Conservation (phyloP, 2,113 vertebrate species). For the Arvicanthis niloticus region DNA sequence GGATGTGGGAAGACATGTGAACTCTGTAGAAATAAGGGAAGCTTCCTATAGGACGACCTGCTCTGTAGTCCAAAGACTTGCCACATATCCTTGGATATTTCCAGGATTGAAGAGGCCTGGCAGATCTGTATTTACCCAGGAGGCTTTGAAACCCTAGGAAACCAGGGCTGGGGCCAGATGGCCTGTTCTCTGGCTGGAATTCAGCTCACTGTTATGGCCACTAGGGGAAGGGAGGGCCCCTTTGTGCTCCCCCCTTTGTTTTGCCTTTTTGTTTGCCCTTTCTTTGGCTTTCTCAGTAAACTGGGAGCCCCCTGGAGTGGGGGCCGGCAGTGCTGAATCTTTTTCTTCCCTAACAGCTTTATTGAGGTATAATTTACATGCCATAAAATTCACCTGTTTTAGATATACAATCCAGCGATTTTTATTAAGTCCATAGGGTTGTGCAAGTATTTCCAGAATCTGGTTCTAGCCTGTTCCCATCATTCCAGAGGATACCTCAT, state of each 20-base stretch:
- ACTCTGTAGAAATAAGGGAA: not conserved
- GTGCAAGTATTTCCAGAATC: rapidly evolving
- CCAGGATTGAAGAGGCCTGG: not conserved
- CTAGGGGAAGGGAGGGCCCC: rapidly evolving
- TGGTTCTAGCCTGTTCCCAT: too few relatives aligned
- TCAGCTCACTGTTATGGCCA: not conserved
- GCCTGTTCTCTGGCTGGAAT: not conserved
- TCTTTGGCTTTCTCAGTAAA: slow-evolving; percentile 10
- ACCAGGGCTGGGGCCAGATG: not conserved
- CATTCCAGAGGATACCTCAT: too few relatives aligned
- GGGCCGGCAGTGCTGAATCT: not conserved
- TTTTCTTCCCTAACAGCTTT: not conserved
- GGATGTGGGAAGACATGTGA: rapidly evolving
- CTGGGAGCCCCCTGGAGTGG: not conserved
- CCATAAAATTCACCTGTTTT: not conserved
- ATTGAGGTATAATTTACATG: not conserved
- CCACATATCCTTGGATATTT: not conserved
- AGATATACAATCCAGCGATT: rapidly evolving
- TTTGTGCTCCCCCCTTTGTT: not conserved
- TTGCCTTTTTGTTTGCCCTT: not conserved
- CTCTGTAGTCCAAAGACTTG: too few relatives aligned
- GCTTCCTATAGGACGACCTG: not conserved
- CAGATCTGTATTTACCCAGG: rapidly evolving
- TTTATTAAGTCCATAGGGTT: not conserved
- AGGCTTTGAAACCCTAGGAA: not conserved